Evolutionary conservation across 23 tunicate species (phyloP), one percentile per base, ranked within the genome.

Genomic region (Oikopleura dioica): DNA sequence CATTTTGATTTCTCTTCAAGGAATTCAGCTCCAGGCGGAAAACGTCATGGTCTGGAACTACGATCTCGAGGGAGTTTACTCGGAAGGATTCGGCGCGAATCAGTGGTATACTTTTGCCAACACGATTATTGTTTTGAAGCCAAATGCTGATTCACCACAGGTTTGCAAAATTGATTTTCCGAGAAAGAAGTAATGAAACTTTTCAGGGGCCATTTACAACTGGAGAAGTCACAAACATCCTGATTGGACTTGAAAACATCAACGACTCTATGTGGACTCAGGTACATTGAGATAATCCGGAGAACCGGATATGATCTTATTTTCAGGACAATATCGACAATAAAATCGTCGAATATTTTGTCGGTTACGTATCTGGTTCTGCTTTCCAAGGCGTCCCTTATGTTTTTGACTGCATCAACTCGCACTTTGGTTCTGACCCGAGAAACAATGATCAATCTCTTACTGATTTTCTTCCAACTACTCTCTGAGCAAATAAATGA

Each of bases 341-440:
- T 24, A 31, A 31, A 21, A 21, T 63, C 30, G 72, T 63, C 33
- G 5, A 63, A 2, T 63, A 63, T 28, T 24, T 31, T 2, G 72
- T 63, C 33, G 72, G 72, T 63, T 63, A 63, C 33, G 30, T 63
- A 2, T 2, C 4, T 24, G 72, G 33, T 31, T 2, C 33, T 21
- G 33, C 29, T 24, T n/a, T n/a, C n/a, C n/a, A n/a, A n/a, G 72
- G 72, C 26, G 33, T 12, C 72, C 30, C 16, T 28, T 63, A 31
- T 23, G 72, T 12, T 2, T 63, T 63, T 28, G 33, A 28, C 5
- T 63, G 72, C 26, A 63, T 63, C 33, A 12, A 12, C 16, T 63
- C 72, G 72, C 72, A 63, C 72, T 63, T 63, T 63, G 72, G 72
- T 2, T 23, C 72, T 28, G 26, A 63, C 33, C 72, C 72, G 33